Evolutionary conservation across 2,888 invertebrate species (phyloP), one percentile per base, ranked within the genome.

Genomic region (Chalcosyrphus nemorum): DNA sequence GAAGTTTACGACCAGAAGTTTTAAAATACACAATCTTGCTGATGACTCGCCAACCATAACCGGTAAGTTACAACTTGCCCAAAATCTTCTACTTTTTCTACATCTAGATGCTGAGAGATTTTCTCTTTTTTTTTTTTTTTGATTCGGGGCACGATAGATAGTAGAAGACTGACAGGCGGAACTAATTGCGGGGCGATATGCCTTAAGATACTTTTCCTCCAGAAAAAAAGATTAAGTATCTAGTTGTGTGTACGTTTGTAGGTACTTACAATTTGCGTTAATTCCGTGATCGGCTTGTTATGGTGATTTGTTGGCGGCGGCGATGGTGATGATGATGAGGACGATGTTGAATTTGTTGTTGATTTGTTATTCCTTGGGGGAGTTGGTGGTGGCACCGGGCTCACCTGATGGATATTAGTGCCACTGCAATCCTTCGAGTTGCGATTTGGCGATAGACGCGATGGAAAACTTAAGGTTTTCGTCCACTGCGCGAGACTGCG

Each of bases 401-500:
- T 92, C 87, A 90, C 89, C 35, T 93, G 93, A 87, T 93, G 93
- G 86, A 93, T 93, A 89, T 93, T 93, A 76, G 93, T 92, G 86
- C 94, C 93, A 24, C 89, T 93, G 90, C 92, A 92, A 90, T 96
- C 95, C 92, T 96, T 96, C 43, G 95, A 94, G 71, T 94, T 94
- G 89, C 96, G 94, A 91, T 96, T 96, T 13, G 96, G 96, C 80
- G 96, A 96, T 89, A 96, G 93, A 92, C 97, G 93, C 89, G 96
- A 95, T 84, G 97, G 97, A 92, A 97, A 97, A 93, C 96, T 97
- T 90, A 97, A 93, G 88, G 96, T 97, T 93, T 97, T 97, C 92
- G 96, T 97, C 97, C 97, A 97, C 93, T 96, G 96, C 84, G 96
- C 94, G 89, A 97, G 93, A 93, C 96, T 96, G 88, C 97, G 95